Conservation (phyloP, 2,113 vertebrate species). For the Accipiter cooperii region DNA sequence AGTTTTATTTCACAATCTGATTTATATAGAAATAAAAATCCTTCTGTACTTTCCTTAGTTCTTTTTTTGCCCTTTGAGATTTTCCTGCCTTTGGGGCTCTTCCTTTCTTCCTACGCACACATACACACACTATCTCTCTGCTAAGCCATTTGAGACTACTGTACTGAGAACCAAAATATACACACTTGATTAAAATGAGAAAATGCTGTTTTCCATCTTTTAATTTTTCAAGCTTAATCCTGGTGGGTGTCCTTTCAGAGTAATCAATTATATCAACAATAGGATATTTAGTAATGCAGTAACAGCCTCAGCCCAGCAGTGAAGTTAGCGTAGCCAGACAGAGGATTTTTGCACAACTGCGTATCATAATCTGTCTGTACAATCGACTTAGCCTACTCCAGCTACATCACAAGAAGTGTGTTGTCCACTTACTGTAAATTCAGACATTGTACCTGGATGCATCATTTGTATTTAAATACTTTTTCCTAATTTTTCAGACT, state of each 20-base stretch:
- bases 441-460: background rate
- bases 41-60: background rate
- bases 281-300: background rate
- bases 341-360: background rate
- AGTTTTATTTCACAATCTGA: background rate
- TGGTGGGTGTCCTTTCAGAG: background rate
- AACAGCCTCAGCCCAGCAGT: background rate
- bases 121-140: background rate
- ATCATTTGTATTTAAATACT: background rate
- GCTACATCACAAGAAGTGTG: background rate
- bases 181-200: background rate
- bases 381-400: background rate
- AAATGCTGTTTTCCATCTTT: background rate
- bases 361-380: background rate
- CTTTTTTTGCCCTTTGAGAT: background rate
- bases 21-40: background rate
- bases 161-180: background rate
- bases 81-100: background rate
- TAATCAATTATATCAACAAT: conserved; percentile 5
- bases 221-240: background rate
- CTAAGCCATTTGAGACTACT: background rate
- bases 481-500: conserved; percentile 64
- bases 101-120: accelerated
- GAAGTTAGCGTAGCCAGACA: background rate
- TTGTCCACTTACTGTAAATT: background rate